phyloP scores from a whole-genome alignment of 2,797 vertebrate genomes.

The Gymnopithys bicolor region DNA sequence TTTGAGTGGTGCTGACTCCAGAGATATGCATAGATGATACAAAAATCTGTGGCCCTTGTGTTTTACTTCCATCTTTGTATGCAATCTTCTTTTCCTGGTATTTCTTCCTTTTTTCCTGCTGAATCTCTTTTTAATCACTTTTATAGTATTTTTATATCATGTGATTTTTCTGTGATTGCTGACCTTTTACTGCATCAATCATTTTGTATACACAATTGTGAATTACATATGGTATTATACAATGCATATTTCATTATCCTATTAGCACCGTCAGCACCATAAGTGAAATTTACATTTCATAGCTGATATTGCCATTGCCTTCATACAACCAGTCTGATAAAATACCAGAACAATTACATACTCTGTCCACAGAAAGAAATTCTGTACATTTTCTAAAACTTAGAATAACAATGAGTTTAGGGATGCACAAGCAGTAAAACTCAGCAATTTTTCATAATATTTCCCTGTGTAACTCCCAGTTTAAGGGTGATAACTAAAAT shows the following conservation, averaged over 20 bases:
- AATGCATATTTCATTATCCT: conserved; percentile 43
- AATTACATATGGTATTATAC: conserved; percentile 22
- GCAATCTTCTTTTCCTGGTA: neutral
- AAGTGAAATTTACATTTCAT: conserved; percentile 38
- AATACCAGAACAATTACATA: conserved; percentile 48
- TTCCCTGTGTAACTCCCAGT: conserved; percentile 31
- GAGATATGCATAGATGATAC: neutral
- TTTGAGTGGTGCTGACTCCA: neutral
- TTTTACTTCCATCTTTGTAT: conserved; percentile 8
- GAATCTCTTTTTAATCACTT: neutral
- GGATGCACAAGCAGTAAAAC: conserved; percentile 14
- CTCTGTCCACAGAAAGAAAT: conserved; percentile 30
- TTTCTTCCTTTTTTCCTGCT: neutral
- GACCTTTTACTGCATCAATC: neutral
- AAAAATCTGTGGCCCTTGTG: neutral
- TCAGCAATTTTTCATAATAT: conserved; percentile 24
- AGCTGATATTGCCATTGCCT: conserved; percentile 19
- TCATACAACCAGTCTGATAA: neutral
- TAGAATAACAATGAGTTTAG: conserved; percentile 1
- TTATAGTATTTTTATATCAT: neutral
- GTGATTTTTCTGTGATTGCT: neutral
- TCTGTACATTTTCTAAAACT: conserved; percentile 22
- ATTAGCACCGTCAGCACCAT: neutral
- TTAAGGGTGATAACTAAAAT: conserved; percentile 17
- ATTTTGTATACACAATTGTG: conserved; percentile 19